phyloP scores from a whole-genome alignment of 2,797 vertebrate genomes.

The Stomatorhinus walkeri region DNA sequence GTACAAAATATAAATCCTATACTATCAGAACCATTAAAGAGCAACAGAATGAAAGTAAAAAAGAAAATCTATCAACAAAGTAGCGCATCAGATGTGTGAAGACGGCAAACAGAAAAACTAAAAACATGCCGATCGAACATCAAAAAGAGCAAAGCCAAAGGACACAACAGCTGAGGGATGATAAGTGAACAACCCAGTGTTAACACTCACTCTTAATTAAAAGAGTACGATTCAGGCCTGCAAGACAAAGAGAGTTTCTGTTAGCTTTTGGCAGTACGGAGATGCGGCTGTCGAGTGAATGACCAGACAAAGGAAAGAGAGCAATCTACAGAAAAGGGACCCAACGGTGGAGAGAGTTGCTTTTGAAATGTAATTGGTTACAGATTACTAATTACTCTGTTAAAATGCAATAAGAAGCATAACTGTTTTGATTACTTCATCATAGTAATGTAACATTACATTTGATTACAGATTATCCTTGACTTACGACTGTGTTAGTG shows the following conservation, averaged over 20 bases:
- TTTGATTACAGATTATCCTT: neutral
- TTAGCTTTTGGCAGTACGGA: slow-evolving; percentile 11
- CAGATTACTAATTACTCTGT: neutral
- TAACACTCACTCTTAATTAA: slow-evolving; percentile 89
- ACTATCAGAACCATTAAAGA: neutral
- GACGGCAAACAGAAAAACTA: slow-evolving; percentile 23
- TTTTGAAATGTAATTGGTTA: neutral
- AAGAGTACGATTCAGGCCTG: slow-evolving; percentile 89
- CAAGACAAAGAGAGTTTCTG: slow-evolving; percentile 68
- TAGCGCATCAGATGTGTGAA: slow-evolving; percentile 11
- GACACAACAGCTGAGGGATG: slow-evolving; percentile 29
- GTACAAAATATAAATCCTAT: neutral
- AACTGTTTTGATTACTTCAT: neutral
- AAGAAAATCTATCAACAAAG: neutral
- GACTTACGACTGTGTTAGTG: neutral
- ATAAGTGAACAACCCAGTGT: slow-evolving; percentile 31
- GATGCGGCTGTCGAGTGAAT: neutral
- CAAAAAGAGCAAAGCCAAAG: neutral
- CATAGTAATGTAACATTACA: neutral
- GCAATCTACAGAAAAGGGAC: neutral
- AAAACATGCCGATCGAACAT: neutral
- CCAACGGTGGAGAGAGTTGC: neutral
- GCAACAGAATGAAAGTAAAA: neutral
- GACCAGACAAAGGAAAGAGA: neutral
- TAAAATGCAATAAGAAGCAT: neutral